These are phyloP conservation scores for Schizaphis graminum DNA, from an alignment of 2,888 invertebrate species.

Conservation along the genomic window DNA sequence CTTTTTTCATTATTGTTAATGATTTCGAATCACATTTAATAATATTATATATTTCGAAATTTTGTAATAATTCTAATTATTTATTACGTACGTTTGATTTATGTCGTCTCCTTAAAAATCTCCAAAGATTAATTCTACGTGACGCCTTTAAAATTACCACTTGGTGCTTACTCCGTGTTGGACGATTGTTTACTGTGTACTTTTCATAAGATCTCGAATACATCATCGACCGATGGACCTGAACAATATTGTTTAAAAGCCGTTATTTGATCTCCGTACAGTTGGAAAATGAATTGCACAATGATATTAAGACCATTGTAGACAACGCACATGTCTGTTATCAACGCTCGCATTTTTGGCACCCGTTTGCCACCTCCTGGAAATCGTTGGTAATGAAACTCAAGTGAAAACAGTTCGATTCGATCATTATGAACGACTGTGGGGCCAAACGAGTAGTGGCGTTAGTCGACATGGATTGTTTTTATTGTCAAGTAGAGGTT, in stretches of 20 bases:
- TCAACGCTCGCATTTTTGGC: not conserved
- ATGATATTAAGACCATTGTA: not conserved
- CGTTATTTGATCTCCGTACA: not conserved
- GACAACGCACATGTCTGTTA: not conserved
- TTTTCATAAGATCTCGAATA: not conserved
- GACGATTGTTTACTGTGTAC: not conserved
- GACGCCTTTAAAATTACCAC: not conserved
- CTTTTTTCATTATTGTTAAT: too few relatives aligned
- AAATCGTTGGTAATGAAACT: not conserved
- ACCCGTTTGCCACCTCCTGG: too few relatives aligned
- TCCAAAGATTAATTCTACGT: not conserved
- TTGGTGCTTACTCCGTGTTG: not conserved
- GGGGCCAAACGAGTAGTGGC: conserved; percentile 77
- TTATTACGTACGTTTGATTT: not conserved
- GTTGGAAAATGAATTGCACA: not conserved
- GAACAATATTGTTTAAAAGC: not conserved
- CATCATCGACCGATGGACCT: not conserved
- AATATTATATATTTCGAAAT: too few relatives aligned
- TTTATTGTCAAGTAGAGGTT: conserved; percentile 98
- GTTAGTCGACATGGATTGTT: conserved; percentile 98
- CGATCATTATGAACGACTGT: conserved; percentile 37
- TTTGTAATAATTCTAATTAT: too few relatives aligned
- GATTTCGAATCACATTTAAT: too few relatives aligned
- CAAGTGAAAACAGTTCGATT: not conserved
- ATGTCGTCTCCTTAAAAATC: not conserved